Conservation (phyloP, 2,888 invertebrate genomes). For the Ennomos quercinarius region DNA sequence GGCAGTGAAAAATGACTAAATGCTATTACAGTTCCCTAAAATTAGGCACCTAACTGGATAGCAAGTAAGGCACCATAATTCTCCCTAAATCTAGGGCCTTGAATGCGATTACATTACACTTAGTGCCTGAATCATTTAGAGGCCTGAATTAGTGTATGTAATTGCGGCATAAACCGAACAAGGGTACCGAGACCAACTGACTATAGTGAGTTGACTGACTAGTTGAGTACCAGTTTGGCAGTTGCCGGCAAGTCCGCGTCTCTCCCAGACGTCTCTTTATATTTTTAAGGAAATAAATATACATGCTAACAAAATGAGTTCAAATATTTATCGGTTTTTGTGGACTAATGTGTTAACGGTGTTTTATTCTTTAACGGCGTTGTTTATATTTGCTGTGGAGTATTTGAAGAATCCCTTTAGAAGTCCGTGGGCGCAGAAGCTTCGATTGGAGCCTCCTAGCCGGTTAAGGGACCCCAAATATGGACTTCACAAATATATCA, state of each 20-base stretch:
- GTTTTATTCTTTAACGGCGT: conserved; percentile 50
- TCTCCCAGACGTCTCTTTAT: conserved; percentile 6
- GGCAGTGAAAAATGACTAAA: no score
- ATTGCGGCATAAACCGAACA: no score
- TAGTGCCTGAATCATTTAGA: no score
- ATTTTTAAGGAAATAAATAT: conserved; percentile 11
- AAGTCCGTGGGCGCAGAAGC: conserved; percentile 63
- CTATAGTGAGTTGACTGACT: no score
- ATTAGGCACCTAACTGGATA: no score
- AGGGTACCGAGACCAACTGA: no score
- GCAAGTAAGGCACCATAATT: no score
- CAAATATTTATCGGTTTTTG: conserved; percentile 50
- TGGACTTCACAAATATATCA: conserved; percentile 82
- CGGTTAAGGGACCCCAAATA: conserved; percentile 77
- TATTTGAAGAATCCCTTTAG: conserved; percentile 64
- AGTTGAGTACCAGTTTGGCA: conserved; percentile 1
- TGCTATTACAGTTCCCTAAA: no score
- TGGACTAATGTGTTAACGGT: conserved; percentile 57
- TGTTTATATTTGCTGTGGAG: conserved; percentile 54
- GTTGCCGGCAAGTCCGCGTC: conserved; percentile 13
- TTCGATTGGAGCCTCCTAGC: conserved; percentile 76
- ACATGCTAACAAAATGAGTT: conserved; percentile 47
- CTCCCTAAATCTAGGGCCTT: no score
- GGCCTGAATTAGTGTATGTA: no score
- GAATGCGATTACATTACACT: no score